A percentile compares a stretch with the other conserved stretches of the same genome.
These are phyloP conservation scores for Pollenia angustigena DNA, from an alignment of 2,888 invertebrate species.

Conservation along the genomic window DNA sequence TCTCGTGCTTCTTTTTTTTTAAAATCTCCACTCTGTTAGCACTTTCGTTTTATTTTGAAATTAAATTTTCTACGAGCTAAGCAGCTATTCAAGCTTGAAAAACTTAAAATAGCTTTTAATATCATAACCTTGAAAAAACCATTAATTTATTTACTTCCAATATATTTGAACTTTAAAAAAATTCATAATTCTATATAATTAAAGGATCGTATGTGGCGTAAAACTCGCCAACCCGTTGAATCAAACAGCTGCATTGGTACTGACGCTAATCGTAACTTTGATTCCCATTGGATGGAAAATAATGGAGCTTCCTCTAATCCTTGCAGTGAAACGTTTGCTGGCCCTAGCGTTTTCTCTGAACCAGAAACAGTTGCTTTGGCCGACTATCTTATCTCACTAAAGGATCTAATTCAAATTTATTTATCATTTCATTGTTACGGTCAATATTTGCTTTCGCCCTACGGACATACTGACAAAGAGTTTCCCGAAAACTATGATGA, in stretches of 20 bases:
- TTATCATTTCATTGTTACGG: constrained; percentile 88
- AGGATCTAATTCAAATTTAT: constrained; percentile 85
- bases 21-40: too few species aligned
- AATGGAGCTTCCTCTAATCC: constrained; percentile 85
- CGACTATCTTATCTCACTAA: constrained; percentile 84
- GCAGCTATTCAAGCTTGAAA: too few species aligned
- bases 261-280: constrained; percentile 83
- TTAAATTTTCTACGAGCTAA: too few species aligned
- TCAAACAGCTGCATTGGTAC: constrained; percentile 80
- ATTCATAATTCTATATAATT: neutral
- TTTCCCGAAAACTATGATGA: constrained; percentile 84
- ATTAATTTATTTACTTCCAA: too few species aligned
- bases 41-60: too few species aligned
- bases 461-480: constrained; percentile 84
- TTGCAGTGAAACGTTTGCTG: constrained; percentile 85
- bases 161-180: neutral
- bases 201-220: constrained; percentile 88
- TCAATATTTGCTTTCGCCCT: constrained; percentile 87
- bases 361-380: constrained; percentile 85
- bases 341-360: constrained; percentile 86
- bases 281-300: constrained; percentile 80
- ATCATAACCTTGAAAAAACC: too few species aligned
- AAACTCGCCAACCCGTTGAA: constrained; percentile 86
- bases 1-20: too few species aligned
- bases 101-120: too few species aligned